These are phyloP conservation scores for Pterobdella sp. DNA, from an alignment of 2,888 invertebrate genomes.

Conservation along the genomic window DNA sequence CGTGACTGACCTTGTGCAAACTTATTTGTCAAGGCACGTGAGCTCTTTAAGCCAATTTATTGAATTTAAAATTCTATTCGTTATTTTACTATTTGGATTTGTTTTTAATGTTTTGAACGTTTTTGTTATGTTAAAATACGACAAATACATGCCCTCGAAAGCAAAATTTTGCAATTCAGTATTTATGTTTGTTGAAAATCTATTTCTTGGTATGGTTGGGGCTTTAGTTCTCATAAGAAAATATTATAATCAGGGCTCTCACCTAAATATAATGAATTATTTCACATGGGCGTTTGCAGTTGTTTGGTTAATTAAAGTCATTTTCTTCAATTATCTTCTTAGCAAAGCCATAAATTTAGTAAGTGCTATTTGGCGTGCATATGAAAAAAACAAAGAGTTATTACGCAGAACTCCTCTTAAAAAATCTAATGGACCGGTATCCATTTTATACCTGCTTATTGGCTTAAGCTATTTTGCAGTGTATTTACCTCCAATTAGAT, in stretches of 20 bases:
- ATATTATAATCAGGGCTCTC: background rate
- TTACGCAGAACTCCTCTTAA: background rate
- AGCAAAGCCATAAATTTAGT: background rate
- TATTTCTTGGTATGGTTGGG: conserved; percentile 7
- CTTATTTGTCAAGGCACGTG: conserved; percentile 4
- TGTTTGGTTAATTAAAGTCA: background rate
- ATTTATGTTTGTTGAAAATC: background rate
- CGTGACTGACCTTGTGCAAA: conserved; percentile 16
- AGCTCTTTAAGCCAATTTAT: conserved; percentile 5
- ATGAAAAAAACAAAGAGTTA: background rate
- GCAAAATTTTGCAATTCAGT: background rate
- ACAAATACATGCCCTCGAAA: conserved; percentile 10
- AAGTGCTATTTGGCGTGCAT: background rate
- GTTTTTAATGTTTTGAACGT: conserved; percentile 12
- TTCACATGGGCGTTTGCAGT: conserved; percentile 21
- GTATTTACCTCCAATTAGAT: conserved; percentile 20
- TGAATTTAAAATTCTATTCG: conserved; percentile 14
- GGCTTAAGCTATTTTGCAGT: conserved; percentile 7
- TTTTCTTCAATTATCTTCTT: conserved; percentile 16
- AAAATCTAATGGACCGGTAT: background rate
- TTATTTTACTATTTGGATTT: conserved; percentile 7
- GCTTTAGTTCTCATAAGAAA: background rate
- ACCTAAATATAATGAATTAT: conserved; percentile 13
- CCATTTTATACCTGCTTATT: background rate
- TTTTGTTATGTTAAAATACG: background rate